A percentile compares a stretch with the other conserved stretches of the same genome.
Conservation (phyloP, 2,888 invertebrate genomes). For the Esperia sulphurella region DNA sequence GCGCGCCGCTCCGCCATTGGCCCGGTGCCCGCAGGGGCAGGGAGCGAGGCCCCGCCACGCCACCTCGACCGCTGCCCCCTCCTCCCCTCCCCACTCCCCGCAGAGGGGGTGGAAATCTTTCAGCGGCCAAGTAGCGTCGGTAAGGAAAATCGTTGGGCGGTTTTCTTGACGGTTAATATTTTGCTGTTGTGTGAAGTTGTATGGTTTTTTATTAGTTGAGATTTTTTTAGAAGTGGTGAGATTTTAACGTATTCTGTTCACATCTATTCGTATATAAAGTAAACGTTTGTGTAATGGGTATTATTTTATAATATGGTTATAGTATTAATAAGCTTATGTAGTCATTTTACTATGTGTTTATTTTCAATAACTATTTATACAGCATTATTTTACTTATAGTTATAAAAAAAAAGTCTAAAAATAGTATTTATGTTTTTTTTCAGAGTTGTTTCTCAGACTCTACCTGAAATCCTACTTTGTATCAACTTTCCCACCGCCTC, state of each 20-base stretch:
- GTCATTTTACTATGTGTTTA: too few species aligned
- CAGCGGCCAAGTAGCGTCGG: slow-evolving; percentile 66
- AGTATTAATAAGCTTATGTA: too few species aligned
- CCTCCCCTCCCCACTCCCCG: slow-evolving; percentile 52
- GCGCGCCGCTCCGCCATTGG: slow-evolving; percentile 75
- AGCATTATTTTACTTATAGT: too few species aligned
- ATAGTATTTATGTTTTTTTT: not conserved
- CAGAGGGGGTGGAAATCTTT: slow-evolving; percentile 68
- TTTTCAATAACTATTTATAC: too few species aligned
- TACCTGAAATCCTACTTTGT: slow-evolving; percentile 72
- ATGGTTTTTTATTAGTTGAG: too few species aligned
- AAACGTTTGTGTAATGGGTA: too few species aligned
- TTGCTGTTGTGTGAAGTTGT: not conserved
- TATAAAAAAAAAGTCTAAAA: too few species aligned
- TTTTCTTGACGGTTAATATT: slow-evolving; percentile 5
- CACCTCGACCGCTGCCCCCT: slow-evolving; percentile 61
- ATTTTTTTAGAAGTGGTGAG: too few species aligned
- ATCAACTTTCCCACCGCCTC: slow-evolving; percentile 69
- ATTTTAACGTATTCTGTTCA: too few species aligned
- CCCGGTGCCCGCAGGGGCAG: slow-evolving; percentile 76
- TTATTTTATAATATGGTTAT: too few species aligned
- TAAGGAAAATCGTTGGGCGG: slow-evolving; percentile 39
- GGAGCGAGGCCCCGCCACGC: slow-evolving; percentile 69
- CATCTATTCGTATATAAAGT: too few species aligned
- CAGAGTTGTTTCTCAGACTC: slow-evolving; percentile 35